Evolutionary conservation across 2,888 invertebrate genomes (phyloP).

Genomic region (Tinea semifulvella): DNA sequence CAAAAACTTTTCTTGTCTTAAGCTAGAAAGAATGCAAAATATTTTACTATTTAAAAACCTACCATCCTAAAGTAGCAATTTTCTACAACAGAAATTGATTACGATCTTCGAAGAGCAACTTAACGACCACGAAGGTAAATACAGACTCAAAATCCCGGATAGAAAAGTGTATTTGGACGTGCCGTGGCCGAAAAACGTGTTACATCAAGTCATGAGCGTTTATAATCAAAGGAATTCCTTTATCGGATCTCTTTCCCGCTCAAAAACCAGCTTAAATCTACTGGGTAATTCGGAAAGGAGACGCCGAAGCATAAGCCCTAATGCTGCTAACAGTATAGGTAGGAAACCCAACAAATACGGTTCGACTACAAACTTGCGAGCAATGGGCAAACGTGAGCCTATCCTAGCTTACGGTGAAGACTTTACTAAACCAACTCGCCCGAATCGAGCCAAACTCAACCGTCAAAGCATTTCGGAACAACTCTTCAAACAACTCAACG

Average conservation of each 20-base stretch:
- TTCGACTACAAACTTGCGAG: slow-evolving; percentile 47
- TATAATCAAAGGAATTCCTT: slow-evolving; percentile 54
- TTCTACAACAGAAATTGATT: slow-evolving; percentile 41
- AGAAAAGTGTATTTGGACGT: slow-evolving; percentile 36
- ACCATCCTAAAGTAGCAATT: too few species aligned
- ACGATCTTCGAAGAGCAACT: slow-evolving; percentile 45
- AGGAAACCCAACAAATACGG: slow-evolving; percentile 40
- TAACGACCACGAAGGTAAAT: slow-evolving; percentile 56
- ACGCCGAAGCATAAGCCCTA: slow-evolving; percentile 43
- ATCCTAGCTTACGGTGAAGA: slow-evolving; percentile 47
- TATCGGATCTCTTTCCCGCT: slow-evolving; percentile 63
- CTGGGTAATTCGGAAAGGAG: slow-evolving; percentile 41
- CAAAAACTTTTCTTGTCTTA: too few species aligned
- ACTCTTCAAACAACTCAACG: slow-evolving; percentile 26
- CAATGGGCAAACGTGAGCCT: slow-evolving; percentile 41
- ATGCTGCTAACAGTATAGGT: slow-evolving; percentile 35
- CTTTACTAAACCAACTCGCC: not conserved
- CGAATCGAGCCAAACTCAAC: slow-evolving; percentile 26
- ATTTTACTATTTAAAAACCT: too few species aligned
- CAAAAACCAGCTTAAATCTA: slow-evolving; percentile 61
- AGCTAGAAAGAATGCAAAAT: too few species aligned
- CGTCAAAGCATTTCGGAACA: slow-evolving; percentile 46
- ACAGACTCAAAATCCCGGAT: slow-evolving; percentile 44
- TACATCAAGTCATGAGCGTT: slow-evolving; percentile 45
- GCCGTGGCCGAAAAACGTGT: slow-evolving; percentile 54